Conservation (phyloP, 2,888 invertebrate genomes). For the Nomada fabriciana region DNA sequence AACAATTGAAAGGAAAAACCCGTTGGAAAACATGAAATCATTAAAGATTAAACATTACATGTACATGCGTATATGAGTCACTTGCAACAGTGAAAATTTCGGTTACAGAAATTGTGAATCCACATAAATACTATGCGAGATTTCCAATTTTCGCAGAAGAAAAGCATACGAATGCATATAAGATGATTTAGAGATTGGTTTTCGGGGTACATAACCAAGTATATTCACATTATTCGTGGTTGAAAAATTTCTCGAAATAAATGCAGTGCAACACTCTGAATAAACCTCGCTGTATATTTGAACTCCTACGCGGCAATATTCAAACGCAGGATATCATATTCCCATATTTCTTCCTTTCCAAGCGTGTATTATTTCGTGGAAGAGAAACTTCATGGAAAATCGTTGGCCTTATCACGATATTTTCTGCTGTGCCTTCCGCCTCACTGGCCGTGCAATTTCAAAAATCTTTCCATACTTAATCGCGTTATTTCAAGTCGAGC, state of each 20-base stretch:
- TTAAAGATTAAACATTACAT: too few species aligned
- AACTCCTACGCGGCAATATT: conserved; percentile 14
- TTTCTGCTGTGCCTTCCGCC: conserved; percentile 22
- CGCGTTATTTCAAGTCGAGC: conserved; percentile 30
- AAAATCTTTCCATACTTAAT: conserved; percentile 45
- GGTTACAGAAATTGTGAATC: too few species aligned
- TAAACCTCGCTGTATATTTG: conserved; percentile 3
- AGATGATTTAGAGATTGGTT: background rate
- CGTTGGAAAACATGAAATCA: too few species aligned
- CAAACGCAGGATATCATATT: background rate
- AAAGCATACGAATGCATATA: background rate
- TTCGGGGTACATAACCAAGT: background rate
- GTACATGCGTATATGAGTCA: too few species aligned
- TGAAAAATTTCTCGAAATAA: background rate
- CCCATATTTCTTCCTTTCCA: background rate
- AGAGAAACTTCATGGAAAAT: conserved; percentile 8
- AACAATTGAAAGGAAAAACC: too few species aligned
- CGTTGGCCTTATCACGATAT: background rate
- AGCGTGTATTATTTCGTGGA: conserved; percentile 3
- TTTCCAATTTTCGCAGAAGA: background rate
- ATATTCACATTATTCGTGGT: background rate
- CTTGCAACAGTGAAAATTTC: too few species aligned
- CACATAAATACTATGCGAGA: too few species aligned
- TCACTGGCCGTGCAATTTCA: conserved; percentile 22
- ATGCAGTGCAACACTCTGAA: background rate